phyloP scores from a whole-genome alignment of 2,113 vertebrate genomes.

The Psammodynastes pulverulentus region DNA sequence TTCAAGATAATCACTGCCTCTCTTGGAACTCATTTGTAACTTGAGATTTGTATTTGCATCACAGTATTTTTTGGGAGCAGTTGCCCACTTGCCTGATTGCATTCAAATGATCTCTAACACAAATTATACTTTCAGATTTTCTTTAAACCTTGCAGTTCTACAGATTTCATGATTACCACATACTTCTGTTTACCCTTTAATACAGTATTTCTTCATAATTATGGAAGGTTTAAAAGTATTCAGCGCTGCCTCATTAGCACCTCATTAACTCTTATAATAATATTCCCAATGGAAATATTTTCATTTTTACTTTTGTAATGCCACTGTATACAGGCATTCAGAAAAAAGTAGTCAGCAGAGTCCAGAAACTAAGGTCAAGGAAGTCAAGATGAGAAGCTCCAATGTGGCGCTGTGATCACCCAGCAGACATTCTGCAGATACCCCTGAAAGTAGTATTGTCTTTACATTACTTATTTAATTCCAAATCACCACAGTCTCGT shows the following conservation, averaged over 20 bases:
- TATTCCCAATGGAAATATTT: background rate
- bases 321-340: background rate
- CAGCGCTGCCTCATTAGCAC: background rate
- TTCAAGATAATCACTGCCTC: constrained; percentile 21
- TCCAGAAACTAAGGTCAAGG: background rate
- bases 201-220: background rate
- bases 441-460: background rate
- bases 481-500: background rate
- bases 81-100: constrained; percentile 41
- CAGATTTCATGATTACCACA: background rate
- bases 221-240: background rate
- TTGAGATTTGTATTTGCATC: constrained; percentile 34
- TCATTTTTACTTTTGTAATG: background rate
- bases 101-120: constrained; percentile 56
- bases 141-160: constrained; percentile 26
- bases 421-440: background rate
- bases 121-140: constrained; percentile 60
- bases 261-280: background rate
- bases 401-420: background rate
- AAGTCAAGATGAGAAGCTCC: background rate
- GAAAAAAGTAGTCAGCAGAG: background rate
- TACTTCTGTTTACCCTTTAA: background rate
- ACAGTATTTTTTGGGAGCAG: constrained; percentile 33
- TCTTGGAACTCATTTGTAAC: constrained; percentile 13
- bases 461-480: background rate